Base-by-base conservation (phyloP, 2,113 vertebrate genomes). In the Lasiurus borealis region DNA sequence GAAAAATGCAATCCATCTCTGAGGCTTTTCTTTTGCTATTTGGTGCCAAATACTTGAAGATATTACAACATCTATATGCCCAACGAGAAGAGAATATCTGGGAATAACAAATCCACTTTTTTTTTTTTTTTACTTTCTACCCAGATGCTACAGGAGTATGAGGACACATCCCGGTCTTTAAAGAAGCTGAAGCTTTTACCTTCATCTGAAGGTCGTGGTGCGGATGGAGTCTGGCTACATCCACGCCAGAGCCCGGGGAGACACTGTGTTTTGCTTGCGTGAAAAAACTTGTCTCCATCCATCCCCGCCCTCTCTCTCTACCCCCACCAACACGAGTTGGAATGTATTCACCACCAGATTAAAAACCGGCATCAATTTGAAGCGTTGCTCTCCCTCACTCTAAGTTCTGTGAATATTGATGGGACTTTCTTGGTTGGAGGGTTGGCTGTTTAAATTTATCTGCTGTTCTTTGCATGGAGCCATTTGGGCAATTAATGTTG, bases 381-480 rank as follows among this genome's bases (percentile, higher is more conserved):
- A 62, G 87, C 88, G 93, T 72, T 96, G 96, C 95, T 97, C 90
- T 91, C 57, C 19, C 95, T 90, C 73, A 54, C 94, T 95, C 92
- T 57, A 69, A 85, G 69, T 84, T 87, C 81, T 81, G 90, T 88
- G 96, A 96, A 95, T 97, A 97, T 95, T 95, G 95, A 97, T 97
- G 88, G 85, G 94, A 97, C 97, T 91, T 93, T 97, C 89, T 94
- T 91, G 94, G 66, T 96, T 0, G 7, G 92, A 80, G 95, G 93
- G 44, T 50, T 97, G 92, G 15, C 94, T 97, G 85, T 93, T 97
- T 94, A 96, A 98, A 97, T 96, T 96, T 93, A 93, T 94, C 87
- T 96, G 66, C 83, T 13, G 15, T 87, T 96, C 88, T 96, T 88
- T 34, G 9, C n/a, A 82, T 94, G 78, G 87, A 97, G 85, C 95